Conservation (phyloP, 1,140 invertebrate species). For the Temnothorax longispinosus region DNA sequence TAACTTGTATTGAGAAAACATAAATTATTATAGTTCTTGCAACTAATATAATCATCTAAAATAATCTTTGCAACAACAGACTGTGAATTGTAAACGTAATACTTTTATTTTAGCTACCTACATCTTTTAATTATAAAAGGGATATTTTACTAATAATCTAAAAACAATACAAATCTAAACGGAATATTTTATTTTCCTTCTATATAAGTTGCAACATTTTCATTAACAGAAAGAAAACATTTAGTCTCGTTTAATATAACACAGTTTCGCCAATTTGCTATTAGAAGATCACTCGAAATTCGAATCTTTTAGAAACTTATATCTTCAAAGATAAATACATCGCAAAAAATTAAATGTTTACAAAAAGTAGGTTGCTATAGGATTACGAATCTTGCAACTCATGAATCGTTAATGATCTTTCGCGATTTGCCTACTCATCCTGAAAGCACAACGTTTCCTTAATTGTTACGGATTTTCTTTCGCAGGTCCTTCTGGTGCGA, state of each 20-base stretch:
- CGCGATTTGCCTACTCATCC: neutral
- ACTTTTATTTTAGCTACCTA: neutral
- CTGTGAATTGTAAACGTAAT: neutral
- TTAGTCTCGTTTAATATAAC: too few species aligned
- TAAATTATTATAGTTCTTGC: neutral
- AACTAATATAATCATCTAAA: neutral
- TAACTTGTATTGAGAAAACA: neutral
- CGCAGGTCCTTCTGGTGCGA: conserved; percentile 88
- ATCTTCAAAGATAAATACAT: neutral
- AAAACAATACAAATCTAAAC: neutral
- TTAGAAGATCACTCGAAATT: neutral
- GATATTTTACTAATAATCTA: neutral
- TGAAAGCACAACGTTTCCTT: neutral
- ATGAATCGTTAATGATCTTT: conserved; percentile 39
- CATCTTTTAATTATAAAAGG: neutral
- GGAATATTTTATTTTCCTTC: too few species aligned
- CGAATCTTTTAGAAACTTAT: conserved; percentile 14
- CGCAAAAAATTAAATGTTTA: neutral
- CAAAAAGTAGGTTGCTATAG: neutral
- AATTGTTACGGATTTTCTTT: conserved; percentile 45
- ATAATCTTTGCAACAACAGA: neutral
- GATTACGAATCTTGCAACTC: conserved; percentile 16
- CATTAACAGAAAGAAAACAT: too few species aligned
- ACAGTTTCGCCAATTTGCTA: neutral
- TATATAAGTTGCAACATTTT: too few species aligned